Evolutionary conservation across 2,113 vertebrate species (phyloP).

Genomic region (Vireo altiloquus): DNA sequence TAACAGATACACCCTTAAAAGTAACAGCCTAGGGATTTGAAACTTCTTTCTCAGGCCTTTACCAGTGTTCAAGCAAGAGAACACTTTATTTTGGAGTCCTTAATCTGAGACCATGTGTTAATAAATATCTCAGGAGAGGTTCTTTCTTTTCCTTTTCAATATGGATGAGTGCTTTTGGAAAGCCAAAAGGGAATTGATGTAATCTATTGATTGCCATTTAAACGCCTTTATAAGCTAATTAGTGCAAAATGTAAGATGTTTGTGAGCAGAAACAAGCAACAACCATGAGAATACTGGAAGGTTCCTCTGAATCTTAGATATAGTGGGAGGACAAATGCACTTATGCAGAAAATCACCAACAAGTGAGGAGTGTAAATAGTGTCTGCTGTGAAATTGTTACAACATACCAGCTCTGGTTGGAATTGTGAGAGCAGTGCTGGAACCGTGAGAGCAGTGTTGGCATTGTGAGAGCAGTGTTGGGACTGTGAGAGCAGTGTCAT

Average conservation of each 20-base stretch:
- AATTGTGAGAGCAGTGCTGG: background rate
- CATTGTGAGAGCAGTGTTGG: background rate
- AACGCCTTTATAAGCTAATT: slow-evolving; percentile 40
- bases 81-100: background rate
- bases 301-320: background rate
- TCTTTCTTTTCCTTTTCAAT: background rate
- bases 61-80: background rate
- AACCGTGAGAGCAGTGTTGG: background rate
- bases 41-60: background rate
- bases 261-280: slow-evolving; percentile 23
- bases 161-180: slow-evolving; percentile 50
- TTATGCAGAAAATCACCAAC: background rate
- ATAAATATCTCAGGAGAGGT: slow-evolving; percentile 17
- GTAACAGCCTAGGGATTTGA: background rate
- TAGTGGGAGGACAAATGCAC: background rate
- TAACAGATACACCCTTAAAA: background rate
- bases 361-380: background rate
- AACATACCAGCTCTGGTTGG: background rate
- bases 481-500: background rate
- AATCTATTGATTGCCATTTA: slow-evolving; percentile 64
- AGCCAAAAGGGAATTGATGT: slow-evolving; percentile 48
- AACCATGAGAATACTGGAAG: background rate
- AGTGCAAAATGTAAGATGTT: slow-evolving; percentile 41
- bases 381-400: background rate
- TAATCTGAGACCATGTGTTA: background rate